Conservation (phyloP, 2,797 vertebrate genomes). For the Falco rusticolus region DNA sequence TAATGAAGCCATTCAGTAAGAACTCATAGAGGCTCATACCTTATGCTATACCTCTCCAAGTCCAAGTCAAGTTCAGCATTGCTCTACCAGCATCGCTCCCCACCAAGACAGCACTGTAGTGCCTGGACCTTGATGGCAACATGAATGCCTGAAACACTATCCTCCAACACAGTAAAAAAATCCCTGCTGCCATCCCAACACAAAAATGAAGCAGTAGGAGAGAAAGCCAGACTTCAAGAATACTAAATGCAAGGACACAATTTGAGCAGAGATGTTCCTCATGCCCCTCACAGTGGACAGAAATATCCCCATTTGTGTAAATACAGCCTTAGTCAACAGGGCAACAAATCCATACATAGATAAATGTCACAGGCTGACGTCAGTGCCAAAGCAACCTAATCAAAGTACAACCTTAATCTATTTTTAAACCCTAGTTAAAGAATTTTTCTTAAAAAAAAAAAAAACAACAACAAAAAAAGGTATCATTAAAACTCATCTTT, state of each 20-base stretch:
- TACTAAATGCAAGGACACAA: not conserved
- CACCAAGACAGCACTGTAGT: not conserved
- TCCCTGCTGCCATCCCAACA: no score
- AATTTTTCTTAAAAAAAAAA: not conserved
- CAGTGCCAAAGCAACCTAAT: slow-evolving; percentile 61
- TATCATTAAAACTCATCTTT: not conserved
- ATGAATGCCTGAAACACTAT: not conserved
- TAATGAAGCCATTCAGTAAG: not conserved
- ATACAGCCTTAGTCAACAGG: slow-evolving; percentile 69
- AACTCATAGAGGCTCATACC: not conserved
- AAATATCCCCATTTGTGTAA: slow-evolving; percentile 69
- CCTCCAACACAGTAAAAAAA: not conserved
- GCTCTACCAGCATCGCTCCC: not conserved
- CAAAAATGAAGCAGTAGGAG: not conserved
- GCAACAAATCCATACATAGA: slow-evolving; percentile 42
- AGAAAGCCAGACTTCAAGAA: not conserved
- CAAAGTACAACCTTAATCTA: slow-evolving; percentile 65
- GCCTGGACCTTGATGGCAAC: not conserved
- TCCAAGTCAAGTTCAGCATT: not conserved
- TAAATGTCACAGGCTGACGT: slow-evolving; percentile 65
- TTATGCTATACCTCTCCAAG: not conserved
- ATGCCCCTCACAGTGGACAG: not conserved
- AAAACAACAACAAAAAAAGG: not conserved
- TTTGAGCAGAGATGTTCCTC: not conserved
- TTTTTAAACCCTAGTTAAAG: slow-evolving; percentile 61